phyloP scores from a whole-genome alignment of 2,797 vertebrate genomes.

The Huso huso region DNA sequence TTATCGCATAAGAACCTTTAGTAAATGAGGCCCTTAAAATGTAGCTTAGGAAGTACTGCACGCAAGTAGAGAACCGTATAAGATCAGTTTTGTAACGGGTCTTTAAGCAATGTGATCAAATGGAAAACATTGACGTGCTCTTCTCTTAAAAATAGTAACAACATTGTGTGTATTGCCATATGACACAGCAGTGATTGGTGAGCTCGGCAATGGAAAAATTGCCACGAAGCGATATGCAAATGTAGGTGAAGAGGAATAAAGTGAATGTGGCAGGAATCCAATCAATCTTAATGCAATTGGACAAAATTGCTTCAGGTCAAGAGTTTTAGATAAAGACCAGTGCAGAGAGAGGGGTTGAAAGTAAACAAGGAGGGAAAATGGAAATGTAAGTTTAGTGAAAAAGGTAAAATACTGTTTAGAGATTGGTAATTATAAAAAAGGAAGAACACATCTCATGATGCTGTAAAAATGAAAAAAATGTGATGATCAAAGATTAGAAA shows the following conservation, averaged over 20 bases:
- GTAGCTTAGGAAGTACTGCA: too few species aligned
- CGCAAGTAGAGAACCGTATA: too few species aligned
- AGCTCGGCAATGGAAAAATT: slow-evolving; percentile 1
- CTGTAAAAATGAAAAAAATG: slow-evolving; percentile 13
- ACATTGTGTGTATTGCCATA: background rate
- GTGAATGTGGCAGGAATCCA: slow-evolving; percentile 15
- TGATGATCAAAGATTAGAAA: slow-evolving; percentile 18
- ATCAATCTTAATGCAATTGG: slow-evolving; percentile 2
- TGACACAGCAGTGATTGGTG: background rate
- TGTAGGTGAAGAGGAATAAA: background rate
- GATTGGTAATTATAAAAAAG: background rate
- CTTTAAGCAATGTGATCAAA: background rate
- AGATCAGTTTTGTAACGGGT: background rate
- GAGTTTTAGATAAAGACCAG: background rate
- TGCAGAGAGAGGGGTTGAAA: background rate
- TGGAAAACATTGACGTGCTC: slow-evolving; percentile 3
- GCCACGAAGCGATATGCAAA: slow-evolving; percentile 1
- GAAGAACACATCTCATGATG: background rate
- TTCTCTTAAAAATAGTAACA: background rate
- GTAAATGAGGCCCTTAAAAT: too few species aligned
- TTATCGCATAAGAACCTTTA: too few species aligned
- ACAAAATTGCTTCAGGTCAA: slow-evolving; percentile 12
- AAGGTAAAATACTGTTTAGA: slow-evolving; percentile 2
- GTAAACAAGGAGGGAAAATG: background rate
- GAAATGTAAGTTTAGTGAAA: slow-evolving; percentile 8